Conservation (phyloP, 2,888 invertebrate species). For the Blomia tropicalis region DNA sequence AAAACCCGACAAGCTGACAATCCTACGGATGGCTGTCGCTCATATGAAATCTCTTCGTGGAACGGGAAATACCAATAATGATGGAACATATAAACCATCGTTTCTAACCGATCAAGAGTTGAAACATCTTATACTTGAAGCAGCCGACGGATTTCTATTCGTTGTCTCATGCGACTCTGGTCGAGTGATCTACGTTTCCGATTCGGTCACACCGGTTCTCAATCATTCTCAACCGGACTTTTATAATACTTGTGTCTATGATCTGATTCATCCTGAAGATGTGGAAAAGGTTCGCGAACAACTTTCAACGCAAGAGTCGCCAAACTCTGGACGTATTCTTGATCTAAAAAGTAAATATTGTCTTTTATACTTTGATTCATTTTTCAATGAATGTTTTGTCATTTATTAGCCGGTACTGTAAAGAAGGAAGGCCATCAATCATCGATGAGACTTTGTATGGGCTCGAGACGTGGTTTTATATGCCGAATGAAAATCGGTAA, state of each 20-base stretch:
- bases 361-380: not conserved
- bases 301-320: constrained; percentile 86
- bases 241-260: constrained; percentile 88
- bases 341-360: constrained; percentile 61
- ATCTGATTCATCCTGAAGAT: constrained; percentile 94
- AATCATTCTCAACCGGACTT: constrained; percentile 95
- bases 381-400: not conserved
- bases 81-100: constrained; percentile 93
- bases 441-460: constrained; percentile 94
- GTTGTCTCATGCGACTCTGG: constrained; percentile 95
- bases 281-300: constrained; percentile 88
- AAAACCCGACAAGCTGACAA: constrained; percentile 97
- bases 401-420: constrained; percentile 61
- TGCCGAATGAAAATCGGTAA: constrained; percentile 95
- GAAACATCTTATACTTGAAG: constrained; percentile 93
- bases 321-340: constrained; percentile 81
- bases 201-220: constrained; percentile 90
- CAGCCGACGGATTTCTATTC: constrained; percentile 94
- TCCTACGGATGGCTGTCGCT: constrained; percentile 95
- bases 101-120: constrained; percentile 97
- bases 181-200: constrained; percentile 90
- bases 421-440: constrained; percentile 98
- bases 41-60: constrained; percentile 96
- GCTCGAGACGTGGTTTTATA: constrained; percentile 92
- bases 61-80: constrained; percentile 86